These are phyloP conservation scores for Bombus pyrosoma DNA, from an alignment of 1,140 invertebrate genomes.

Conservation along the genomic window DNA sequence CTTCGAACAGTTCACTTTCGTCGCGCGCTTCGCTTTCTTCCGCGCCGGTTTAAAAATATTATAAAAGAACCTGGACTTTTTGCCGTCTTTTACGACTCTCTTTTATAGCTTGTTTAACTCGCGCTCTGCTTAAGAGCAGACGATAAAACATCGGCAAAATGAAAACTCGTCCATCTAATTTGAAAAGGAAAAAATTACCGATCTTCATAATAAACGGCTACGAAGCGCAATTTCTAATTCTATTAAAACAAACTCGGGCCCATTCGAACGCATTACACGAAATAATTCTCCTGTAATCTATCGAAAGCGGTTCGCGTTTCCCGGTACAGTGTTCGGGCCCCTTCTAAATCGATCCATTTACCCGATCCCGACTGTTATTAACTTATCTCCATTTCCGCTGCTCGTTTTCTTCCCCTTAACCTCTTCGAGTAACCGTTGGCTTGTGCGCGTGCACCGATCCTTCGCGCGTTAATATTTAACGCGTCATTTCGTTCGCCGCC, in stretches of 20 bases:
- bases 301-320: too few relatives aligned
- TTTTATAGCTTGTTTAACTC: slow-evolving; percentile 15
- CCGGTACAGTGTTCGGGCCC: background rate
- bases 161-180: background rate
- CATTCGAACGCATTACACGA: too few relatives aligned
- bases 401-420: too few relatives aligned
- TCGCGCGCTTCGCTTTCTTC: background rate
- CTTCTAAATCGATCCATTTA: background rate
- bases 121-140: background rate
- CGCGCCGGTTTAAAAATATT: background rate
- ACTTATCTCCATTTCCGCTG: too few relatives aligned
- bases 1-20: background rate
- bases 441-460: background rate
- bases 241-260: too few relatives aligned
- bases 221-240: background rate
- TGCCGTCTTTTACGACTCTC: background rate
- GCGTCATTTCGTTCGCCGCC: slow-evolving; percentile 46
- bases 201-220: background rate
- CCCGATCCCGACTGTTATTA: too few relatives aligned
- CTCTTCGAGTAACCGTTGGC: too few relatives aligned
- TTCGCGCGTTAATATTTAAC: slow-evolving; percentile 34
- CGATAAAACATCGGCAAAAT: background rate
- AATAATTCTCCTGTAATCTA: too few relatives aligned
- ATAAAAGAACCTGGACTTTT: background rate
- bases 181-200: background rate